A percentile compares a stretch with the other conserved stretches of the same genome.
These are phyloP conservation scores for Onychostoma macrolepis DNA, from an alignment of 2,113 vertebrate genomes.

Conservation along the genomic window DNA sequence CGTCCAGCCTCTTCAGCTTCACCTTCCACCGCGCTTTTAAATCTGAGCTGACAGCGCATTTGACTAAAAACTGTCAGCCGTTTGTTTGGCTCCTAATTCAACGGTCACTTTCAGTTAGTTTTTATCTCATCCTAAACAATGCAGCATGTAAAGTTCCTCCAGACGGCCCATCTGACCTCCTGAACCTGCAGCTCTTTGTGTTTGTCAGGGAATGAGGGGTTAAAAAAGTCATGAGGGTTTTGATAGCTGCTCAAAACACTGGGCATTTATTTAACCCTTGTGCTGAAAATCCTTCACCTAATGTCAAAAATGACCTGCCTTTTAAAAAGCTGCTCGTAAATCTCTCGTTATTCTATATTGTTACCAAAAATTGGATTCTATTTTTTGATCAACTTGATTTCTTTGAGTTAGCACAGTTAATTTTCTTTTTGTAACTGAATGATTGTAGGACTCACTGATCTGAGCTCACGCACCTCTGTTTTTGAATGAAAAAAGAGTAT, in stretches of 20 bases:
- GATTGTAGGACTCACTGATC: no score
- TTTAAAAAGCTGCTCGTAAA: neutral
- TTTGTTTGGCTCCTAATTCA: constrained; percentile 16
- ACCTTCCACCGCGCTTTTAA: constrained; percentile 63
- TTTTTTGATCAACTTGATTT: neutral
- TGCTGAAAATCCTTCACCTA: neutral
- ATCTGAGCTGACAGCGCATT: constrained; percentile 65
- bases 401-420: neutral
- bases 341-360: neutral
- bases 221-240: neutral
- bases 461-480: no score
- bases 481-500: no score
- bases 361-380: neutral
- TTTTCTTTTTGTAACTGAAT: neutral
- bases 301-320: neutral
- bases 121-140: neutral
- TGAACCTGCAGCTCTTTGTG: neutral
- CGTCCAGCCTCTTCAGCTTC: constrained; percentile 70
- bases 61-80: constrained; percentile 12
- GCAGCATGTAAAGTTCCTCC: neutral
- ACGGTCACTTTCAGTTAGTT: neutral
- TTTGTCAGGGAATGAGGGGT: neutral
- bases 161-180: neutral
- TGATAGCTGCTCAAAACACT: neutral
- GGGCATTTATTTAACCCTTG: neutral